Evolutionary conservation across 2,888 invertebrate species (phyloP), one percentile per base, ranked within the genome.

Genomic region (Torymus auratus): DNA sequence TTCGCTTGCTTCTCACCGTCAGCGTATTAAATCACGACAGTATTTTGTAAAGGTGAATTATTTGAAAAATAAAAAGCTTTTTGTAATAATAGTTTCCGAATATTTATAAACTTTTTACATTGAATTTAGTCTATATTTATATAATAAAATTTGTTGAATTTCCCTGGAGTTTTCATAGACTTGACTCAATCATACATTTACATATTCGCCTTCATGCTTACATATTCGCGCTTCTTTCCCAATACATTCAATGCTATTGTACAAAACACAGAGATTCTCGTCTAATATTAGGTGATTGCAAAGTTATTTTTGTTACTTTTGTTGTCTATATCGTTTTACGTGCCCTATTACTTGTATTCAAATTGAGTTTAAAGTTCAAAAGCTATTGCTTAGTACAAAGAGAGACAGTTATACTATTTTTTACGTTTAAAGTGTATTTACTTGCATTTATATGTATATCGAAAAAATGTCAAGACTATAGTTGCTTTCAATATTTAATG

Each of bases 361-460:
- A 87, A 86, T 88, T 86, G 86, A 86, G 83, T 83, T 85, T 88
- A 86, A 88, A 88, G 85, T 85, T 87, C 86, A 82, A 87, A 88
- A 87, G 86, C 88, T 88, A 89, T 88, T 88, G 87, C 87, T 85
- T 88, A 89, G 87, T 89, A 88, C 87, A 89, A 88, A 88, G 87
- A 89, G 87, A 87, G 87, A 88, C 86, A 87, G 87, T 89, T 88
- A 88, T 87, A 86, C 86, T 88, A 87, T 86, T 72, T 41, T 84
- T 83, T 83, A 80, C 77, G 52, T 87, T 87, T 83, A 78, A 78
- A 86, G 86, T 87, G 88, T 86, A 85, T 87, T 87, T 86, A 85
- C 84, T 87, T 86, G 87, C 86, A 85, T 87, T 85, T 85, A 86
- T 86, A 65, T 70, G 80, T 83, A 86, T 88, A 86, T 86, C 87